These are phyloP conservation scores for Perizoma flavofasciatum DNA, from an alignment of 2,888 invertebrate genomes.

Conservation along the genomic window DNA sequence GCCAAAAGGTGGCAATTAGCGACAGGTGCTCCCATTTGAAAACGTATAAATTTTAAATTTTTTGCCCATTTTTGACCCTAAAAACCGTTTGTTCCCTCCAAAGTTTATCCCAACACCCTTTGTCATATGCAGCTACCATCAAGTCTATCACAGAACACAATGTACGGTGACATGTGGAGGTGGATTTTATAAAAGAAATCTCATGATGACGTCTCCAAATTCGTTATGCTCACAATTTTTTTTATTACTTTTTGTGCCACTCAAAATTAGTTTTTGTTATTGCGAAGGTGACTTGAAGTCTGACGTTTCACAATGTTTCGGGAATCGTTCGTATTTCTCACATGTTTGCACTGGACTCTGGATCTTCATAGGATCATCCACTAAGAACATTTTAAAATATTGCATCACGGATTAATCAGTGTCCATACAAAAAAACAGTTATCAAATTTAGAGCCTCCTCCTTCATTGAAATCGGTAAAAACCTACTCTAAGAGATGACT, in stretches of 20 bases:
- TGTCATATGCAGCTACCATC: slow-evolving; percentile 80
- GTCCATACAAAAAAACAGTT: too few relatives aligned
- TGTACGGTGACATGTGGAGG: slow-evolving; percentile 75
- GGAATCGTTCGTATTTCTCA: slow-evolving; percentile 19
- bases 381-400: too few relatives aligned
- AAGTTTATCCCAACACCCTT: slow-evolving; percentile 76
- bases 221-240: slow-evolving; percentile 48
- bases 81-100: slow-evolving; percentile 58
- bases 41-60: slow-evolving; percentile 69
- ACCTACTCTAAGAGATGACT: slow-evolving; percentile 9
- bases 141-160: slow-evolving; percentile 48
- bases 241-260: slow-evolving; percentile 45
- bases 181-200: slow-evolving; percentile 52
- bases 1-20: slow-evolving; percentile 82
- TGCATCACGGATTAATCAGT: too few relatives aligned
- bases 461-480: background rate
- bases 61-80: slow-evolving; percentile 53
- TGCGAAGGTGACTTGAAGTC: slow-evolving; percentile 71
- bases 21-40: slow-evolving; percentile 77
- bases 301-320: slow-evolving; percentile 47
- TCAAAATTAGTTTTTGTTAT: slow-evolving; percentile 57
- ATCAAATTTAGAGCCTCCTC: too few relatives aligned
- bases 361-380: too few relatives aligned
- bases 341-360: slow-evolving; percentile 9
- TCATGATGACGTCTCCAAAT: slow-evolving; percentile 76